phyloP scores from a whole-genome alignment of 2,888 invertebrate genomes.

The Orthonevra nobilis region DNA sequence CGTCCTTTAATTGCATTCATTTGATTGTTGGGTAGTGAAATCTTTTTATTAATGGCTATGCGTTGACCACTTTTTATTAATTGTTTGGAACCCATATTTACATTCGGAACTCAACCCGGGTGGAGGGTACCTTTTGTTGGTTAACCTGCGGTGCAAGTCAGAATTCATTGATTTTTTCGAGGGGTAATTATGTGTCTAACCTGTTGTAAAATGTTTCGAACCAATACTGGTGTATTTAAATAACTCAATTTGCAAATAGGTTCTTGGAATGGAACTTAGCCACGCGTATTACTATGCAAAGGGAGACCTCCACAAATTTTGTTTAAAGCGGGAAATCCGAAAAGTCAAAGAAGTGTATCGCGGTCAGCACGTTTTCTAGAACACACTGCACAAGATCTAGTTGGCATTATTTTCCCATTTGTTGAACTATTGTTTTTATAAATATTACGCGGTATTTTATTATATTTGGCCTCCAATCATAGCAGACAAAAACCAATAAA shows the following conservation, averaged over 20 bases:
- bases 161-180: no score
- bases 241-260: conserved; percentile 1
- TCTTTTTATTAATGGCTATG: conserved; percentile 7
- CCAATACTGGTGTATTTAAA: conserved; percentile 26
- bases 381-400: conserved; percentile 18
- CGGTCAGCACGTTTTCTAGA: conserved; percentile 11
- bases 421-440: background rate
- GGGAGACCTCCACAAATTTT: conserved; percentile 24
- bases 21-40: background rate
- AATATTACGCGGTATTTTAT: conserved; percentile 41
- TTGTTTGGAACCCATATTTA: conserved; percentile 27
- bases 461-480: conserved; percentile 28
- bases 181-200: no score
- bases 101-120: conserved; percentile 25
- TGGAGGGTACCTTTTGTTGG: conserved; percentile 6
- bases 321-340: conserved; percentile 27
- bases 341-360: conserved; percentile 10
- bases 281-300: conserved; percentile 13
- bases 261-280: conserved; percentile 19
- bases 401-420: background rate
- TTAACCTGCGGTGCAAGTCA: conserved; percentile 26
- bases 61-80: conserved; percentile 1
- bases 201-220: conserved; percentile 20
- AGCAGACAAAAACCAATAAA: no score
- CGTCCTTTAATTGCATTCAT: no score